Percentiles rank a stretch among this genome's conserved stretches.
Conservation (phyloP, 2,888 invertebrate genomes). For the Rutpela maculata region DNA sequence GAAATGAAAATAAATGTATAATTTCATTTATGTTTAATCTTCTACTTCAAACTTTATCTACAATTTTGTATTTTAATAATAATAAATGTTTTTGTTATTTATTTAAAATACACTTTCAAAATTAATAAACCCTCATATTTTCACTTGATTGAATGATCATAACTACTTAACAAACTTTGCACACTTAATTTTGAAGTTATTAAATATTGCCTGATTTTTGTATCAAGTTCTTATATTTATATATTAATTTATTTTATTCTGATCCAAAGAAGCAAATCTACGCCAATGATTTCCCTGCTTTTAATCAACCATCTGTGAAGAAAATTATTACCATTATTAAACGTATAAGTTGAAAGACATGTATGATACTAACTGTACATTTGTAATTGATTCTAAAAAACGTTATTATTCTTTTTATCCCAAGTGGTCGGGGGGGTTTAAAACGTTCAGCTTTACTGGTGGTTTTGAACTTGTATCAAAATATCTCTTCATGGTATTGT, state of each 20-base stretch:
- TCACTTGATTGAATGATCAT: no score
- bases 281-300: slow-evolving; percentile 13
- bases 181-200: no score
- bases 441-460: not conserved
- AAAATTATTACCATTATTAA: slow-evolving; percentile 3
- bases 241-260: not conserved
- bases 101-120: no score
- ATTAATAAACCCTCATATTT: no score
- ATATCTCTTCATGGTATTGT: not conserved
- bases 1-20: no score
- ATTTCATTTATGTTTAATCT: no score
- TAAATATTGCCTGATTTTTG: no score
- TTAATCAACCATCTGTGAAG: slow-evolving; percentile 31
- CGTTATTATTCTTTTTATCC: slow-evolving; percentile 3
- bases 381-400: slow-evolving; percentile 27
- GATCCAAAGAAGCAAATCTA: not conserved
- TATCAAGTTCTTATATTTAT: no score
- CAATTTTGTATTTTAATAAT: no score
- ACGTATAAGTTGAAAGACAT: slow-evolving; percentile 10
- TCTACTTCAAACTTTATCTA: no score
- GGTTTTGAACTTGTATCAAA: not conserved
- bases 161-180: no score
- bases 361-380: slow-evolving; percentile 30
- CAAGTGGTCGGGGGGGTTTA: not conserved
- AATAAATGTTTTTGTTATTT: no score